phyloP scores from a whole-genome alignment of 2,113 vertebrate genomes.

The Colinus virginianus region DNA sequence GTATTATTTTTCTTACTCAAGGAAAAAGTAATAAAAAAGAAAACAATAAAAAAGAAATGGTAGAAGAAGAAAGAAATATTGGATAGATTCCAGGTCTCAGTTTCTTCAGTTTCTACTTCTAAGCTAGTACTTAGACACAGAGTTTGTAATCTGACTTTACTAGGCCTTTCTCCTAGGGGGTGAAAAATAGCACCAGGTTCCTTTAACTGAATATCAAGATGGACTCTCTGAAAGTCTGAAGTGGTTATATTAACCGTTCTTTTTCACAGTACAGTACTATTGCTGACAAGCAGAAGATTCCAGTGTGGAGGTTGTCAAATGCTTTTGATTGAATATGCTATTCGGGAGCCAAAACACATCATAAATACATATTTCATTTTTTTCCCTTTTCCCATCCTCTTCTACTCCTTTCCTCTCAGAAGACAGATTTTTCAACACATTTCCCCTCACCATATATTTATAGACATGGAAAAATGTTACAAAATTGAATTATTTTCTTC shows the following conservation, averaged over 20 bases:
- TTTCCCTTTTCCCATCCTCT: background rate
- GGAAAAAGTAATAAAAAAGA: background rate
- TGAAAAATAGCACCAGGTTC: background rate
- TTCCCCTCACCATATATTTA: background rate
- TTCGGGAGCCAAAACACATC: slow-evolving; percentile 46
- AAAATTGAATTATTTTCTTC: background rate
- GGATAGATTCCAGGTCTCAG: background rate
- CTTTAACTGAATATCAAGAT: slow-evolving; percentile 32
- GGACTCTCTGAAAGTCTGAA: slow-evolving; percentile 28
- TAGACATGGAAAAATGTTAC: background rate
- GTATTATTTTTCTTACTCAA: background rate
- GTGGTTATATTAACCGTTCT: slow-evolving; percentile 39
- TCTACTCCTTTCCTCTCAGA: background rate
- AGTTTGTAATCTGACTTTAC: background rate
- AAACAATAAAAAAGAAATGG: too few species aligned
- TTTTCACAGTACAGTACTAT: slow-evolving; percentile 33
- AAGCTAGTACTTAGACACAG: background rate
- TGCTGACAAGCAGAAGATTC: slow-evolving; percentile 26
- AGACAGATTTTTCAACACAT: background rate
- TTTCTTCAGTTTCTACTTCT: background rate
- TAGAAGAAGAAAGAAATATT: too few species aligned
- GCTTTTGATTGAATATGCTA: slow-evolving; percentile 49
- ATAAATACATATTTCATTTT: background rate
- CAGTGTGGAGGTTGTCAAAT: slow-evolving; percentile 41
- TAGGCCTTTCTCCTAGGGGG: background rate